Evolutionary conservation across 2,797 vertebrate species (phyloP).

Genomic region (Sebastes trivittatus): DNA sequence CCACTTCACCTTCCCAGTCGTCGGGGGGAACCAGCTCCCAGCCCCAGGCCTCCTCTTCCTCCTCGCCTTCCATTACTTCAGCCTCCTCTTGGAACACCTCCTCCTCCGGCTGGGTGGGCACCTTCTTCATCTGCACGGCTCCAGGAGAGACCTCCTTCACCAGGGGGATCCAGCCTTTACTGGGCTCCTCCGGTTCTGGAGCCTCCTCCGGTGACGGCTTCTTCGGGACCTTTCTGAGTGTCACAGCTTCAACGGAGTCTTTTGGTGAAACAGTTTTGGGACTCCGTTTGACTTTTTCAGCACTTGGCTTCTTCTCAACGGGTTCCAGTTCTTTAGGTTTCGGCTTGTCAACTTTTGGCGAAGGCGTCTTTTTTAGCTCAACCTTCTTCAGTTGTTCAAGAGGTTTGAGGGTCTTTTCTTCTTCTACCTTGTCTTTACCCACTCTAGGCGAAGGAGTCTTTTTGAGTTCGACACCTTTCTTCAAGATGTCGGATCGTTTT

Average conservation of each 20-base stretch:
- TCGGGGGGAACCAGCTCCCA: conserved; percentile 82
- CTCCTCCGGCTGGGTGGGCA: conserved; percentile 79
- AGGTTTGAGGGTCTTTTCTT: conserved; percentile 42
- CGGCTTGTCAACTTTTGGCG: conserved; percentile 55
- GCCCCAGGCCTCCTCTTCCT: conserved; percentile 78
- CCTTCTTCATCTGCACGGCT: conserved; percentile 75
- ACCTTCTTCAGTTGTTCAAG: conserved; percentile 57
- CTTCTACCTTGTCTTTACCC: conserved; percentile 12
- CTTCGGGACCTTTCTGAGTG: conserved; percentile 67
- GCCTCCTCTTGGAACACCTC: conserved; percentile 68
- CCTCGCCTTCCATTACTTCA: conserved; percentile 54
- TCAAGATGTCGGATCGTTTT: conserved; percentile 49
- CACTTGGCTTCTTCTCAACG: conserved; percentile 57
- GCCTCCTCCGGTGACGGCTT: conserved; percentile 59
- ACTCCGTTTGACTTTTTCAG: conserved; percentile 39
- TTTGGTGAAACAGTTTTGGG: conserved; percentile 64
- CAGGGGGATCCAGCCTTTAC: conserved; percentile 52
- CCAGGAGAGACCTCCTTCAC: conserved; percentile 78
- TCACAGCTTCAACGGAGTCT: conserved; percentile 62
- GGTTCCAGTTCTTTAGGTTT: conserved; percentile 55
- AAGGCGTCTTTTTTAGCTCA: conserved; percentile 68
- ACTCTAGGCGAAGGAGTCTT: conserved; percentile 39
- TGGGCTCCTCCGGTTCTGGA: conserved; percentile 26
- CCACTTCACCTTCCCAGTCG: conserved; percentile 74
- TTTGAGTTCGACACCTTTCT: conserved; percentile 45